Percentiles rank a stretch among this genome's conserved stretches.
phyloP scores from a whole-genome alignment of 1,140 invertebrate genomes.

The Condylostylus longicornis region DNA sequence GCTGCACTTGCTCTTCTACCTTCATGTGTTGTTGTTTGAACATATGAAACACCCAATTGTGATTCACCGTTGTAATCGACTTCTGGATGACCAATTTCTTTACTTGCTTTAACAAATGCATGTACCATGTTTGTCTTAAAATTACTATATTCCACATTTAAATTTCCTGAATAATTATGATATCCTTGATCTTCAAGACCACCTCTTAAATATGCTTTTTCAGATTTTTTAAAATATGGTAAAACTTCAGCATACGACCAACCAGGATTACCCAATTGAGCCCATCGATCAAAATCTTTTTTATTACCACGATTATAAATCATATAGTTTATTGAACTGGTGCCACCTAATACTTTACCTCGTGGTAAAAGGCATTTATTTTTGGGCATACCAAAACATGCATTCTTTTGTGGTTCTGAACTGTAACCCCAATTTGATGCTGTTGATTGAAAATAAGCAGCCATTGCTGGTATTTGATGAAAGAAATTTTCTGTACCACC shows the following conservation, averaged over 20 bases:
- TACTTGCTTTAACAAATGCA: slow-evolving; percentile 46
- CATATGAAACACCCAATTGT: slow-evolving; percentile 46
- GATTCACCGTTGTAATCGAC: slow-evolving; percentile 51
- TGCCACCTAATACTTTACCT: slow-evolving; percentile 54
- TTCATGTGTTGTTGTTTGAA: slow-evolving; percentile 45
- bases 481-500: slow-evolving; percentile 53
- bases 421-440: slow-evolving; percentile 52
- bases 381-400: slow-evolving; percentile 38
- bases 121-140: slow-evolving; percentile 38
- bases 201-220: slow-evolving; percentile 38
- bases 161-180: slow-evolving; percentile 39
- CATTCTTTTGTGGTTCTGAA: slow-evolving; percentile 45
- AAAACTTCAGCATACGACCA: slow-evolving; percentile 59
- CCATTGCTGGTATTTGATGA: slow-evolving; percentile 47
- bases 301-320: slow-evolving; percentile 73
- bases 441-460: slow-evolving; percentile 39
- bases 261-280: slow-evolving; percentile 46
- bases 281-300: slow-evolving; percentile 61
- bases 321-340: slow-evolving; percentile 71
- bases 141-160: slow-evolving; percentile 39
- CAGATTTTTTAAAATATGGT: slow-evolving; percentile 48
- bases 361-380: slow-evolving; percentile 41
- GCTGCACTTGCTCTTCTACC: slow-evolving; percentile 39
- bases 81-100: slow-evolving; percentile 39
- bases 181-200: slow-evolving; percentile 35